A percentile compares a stretch with the other conserved stretches of the same genome.
Evolutionary conservation across 2,888 invertebrate genomes (phyloP).

Genomic region (Seira sanloemensis): DNA sequence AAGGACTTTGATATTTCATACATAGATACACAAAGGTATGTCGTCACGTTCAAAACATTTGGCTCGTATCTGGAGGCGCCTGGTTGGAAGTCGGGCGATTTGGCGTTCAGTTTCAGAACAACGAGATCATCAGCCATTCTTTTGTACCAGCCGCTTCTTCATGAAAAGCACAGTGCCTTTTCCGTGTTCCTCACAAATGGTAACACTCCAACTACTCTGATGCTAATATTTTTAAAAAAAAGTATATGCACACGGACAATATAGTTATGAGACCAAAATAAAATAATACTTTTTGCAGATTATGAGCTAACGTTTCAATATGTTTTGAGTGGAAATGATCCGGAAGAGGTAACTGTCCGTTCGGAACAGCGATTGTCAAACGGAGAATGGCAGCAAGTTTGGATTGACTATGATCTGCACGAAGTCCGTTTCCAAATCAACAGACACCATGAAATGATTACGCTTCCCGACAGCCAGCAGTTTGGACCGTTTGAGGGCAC

Average conservation of each 20-base stretch:
- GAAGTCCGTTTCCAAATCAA: slow-evolving; percentile 96
- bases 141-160: slow-evolving; percentile 92
- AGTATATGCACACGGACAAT: too few relatives aligned
- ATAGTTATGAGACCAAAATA: too few relatives aligned
- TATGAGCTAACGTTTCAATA: slow-evolving; percentile 93
- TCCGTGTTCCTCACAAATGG: slow-evolving; percentile 90
- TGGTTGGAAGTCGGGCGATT: slow-evolving; percentile 94
- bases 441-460: slow-evolving; percentile 91
- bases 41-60: slow-evolving; percentile 94
- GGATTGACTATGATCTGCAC: slow-evolving; percentile 96
- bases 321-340: slow-evolving; percentile 88
- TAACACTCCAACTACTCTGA: too few relatives aligned
- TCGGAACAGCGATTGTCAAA: slow-evolving; percentile 89
- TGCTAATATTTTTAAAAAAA: too few relatives aligned
- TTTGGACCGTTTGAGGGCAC: slow-evolving; percentile 74
- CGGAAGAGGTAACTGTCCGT: slow-evolving; percentile 88
- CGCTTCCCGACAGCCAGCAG: slow-evolving; percentile 82
- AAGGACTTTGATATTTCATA: slow-evolving; percentile 30
- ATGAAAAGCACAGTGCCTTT: slow-evolving; percentile 92
- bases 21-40: slow-evolving; percentile 91
- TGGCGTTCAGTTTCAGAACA: slow-evolving; percentile 94
- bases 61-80: slow-evolving; percentile 95
- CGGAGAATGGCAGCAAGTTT: slow-evolving; percentile 97
- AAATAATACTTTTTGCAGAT: slow-evolving; percentile 78
- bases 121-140: slow-evolving; percentile 93